A percentile compares a stretch with the other conserved stretches of the same genome.
Conservation (phyloP, 2,113 vertebrate genomes). For the Lycocorax pyrrhopterus region DNA sequence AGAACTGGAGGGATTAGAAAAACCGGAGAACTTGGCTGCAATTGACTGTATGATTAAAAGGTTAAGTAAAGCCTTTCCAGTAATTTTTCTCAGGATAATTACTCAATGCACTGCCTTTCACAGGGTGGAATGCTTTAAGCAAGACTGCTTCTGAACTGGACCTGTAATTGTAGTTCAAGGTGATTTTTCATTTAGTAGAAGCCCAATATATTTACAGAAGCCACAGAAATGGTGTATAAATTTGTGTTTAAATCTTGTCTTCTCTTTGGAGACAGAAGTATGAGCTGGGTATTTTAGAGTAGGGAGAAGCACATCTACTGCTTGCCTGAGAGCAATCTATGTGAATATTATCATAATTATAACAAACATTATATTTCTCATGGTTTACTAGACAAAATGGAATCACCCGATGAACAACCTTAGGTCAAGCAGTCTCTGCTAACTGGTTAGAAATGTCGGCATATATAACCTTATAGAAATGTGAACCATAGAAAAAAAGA, state of each 20-base stretch:
- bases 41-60: constrained; percentile 32
- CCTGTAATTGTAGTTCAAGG: background rate
- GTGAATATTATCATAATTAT: background rate
- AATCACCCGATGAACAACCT: background rate
- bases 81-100: constrained; percentile 39
- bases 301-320: background rate
- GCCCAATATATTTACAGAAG: background rate
- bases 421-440: background rate
- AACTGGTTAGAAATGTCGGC: background rate
- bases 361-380: background rate
- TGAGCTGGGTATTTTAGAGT: background rate
- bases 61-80: constrained; percentile 41
- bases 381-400: background rate
- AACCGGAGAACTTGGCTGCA: constrained; percentile 38
- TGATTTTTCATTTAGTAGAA: background rate
- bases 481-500: fast-evolving
- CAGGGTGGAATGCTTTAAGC: background rate
- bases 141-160: background rate
- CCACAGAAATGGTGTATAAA: background rate
- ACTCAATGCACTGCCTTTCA: background rate
- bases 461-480: background rate
- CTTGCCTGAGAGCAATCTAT: background rate
- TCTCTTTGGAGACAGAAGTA: background rate
- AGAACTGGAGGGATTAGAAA: constrained; percentile 42
- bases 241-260: background rate